A percentile compares a stretch with the other conserved stretches of the same genome.
Conservation (phyloP, 1,140 invertebrate genomes). For the Neuroterus valhalla region DNA sequence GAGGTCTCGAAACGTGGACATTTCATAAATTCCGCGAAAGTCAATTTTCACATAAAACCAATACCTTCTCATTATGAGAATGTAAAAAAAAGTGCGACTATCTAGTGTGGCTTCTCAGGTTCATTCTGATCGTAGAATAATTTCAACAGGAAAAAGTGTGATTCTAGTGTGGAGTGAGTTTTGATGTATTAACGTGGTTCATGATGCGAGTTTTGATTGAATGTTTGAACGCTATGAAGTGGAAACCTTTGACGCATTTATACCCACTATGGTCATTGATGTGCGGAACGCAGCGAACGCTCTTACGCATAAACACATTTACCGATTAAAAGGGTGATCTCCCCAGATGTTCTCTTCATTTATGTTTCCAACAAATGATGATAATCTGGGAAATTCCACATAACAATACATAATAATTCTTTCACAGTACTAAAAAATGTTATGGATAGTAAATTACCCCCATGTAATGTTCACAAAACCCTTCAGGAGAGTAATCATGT, state of each 20-base stretch:
- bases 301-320: constrained; percentile 18
- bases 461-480: too few relatives aligned
- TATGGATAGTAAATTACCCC: too few relatives aligned
- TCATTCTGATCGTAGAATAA: too few relatives aligned
- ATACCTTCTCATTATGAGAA: too few relatives aligned
- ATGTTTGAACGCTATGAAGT: constrained; percentile 22
- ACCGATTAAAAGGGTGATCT: constrained; percentile 14
- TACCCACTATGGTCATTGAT: constrained; percentile 21
- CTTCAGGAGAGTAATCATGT: too few relatives aligned
- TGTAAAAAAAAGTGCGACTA: too few relatives aligned
- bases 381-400: neutral
- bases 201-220: neutral
- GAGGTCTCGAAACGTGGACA: too few relatives aligned
- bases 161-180: neutral
- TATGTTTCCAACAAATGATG: constrained; percentile 8
- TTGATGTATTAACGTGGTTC: neutral
- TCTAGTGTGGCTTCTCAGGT: too few relatives aligned
- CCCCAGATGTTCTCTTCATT: constrained; percentile 28
- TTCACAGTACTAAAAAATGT: neutral
- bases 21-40: too few relatives aligned
- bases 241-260: constrained; percentile 29
- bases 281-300: neutral
- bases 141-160: too few relatives aligned
- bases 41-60: too few relatives aligned
- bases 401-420: neutral